Percentiles rank a stretch among this genome's conserved stretches.
Conservation (phyloP, 2,888 invertebrate species). For the Archips crataeganus region DNA sequence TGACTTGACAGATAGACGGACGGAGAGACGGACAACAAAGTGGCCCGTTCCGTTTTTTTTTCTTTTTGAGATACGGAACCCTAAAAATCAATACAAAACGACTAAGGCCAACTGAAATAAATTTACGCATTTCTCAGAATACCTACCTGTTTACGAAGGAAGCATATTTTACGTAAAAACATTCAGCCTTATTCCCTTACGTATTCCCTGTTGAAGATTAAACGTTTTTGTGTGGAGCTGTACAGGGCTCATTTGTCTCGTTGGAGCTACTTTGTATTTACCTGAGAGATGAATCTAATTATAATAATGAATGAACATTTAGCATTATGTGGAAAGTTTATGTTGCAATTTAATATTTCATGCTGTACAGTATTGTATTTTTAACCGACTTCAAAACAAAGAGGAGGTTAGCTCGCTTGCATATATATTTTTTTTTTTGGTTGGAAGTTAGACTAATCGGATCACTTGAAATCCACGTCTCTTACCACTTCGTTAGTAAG, state of each 20-base stretch:
- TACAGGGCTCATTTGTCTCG: conserved; percentile 11
- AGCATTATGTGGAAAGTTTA: no score
- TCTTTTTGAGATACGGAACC: neutral
- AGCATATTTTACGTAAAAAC: conserved; percentile 11
- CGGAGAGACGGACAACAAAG: no score
- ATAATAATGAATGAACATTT: neutral
- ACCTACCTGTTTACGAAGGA: neutral
- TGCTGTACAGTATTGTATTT: no score
- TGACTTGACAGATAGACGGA: no score
- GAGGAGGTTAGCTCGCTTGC: no score
- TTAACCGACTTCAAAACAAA: no score
- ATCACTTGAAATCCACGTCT: no score
- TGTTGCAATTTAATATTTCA: neutral
- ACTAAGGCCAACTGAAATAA: neutral
- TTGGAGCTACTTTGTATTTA: conserved; percentile 1
- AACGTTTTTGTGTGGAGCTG: conserved; percentile 4
- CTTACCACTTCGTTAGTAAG: no score
- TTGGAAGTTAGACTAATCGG: no score
- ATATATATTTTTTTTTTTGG: no score
- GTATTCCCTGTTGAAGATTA: conserved; percentile 6
- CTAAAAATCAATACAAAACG: neutral
- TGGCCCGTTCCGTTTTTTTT: no score
- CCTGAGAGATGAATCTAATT: neutral
- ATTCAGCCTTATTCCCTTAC: conserved; percentile 16
- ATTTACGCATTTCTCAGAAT: neutral